phyloP scores from a whole-genome alignment of 2,797 vertebrate genomes.

The Hyperoplus immaculatus region DNA sequence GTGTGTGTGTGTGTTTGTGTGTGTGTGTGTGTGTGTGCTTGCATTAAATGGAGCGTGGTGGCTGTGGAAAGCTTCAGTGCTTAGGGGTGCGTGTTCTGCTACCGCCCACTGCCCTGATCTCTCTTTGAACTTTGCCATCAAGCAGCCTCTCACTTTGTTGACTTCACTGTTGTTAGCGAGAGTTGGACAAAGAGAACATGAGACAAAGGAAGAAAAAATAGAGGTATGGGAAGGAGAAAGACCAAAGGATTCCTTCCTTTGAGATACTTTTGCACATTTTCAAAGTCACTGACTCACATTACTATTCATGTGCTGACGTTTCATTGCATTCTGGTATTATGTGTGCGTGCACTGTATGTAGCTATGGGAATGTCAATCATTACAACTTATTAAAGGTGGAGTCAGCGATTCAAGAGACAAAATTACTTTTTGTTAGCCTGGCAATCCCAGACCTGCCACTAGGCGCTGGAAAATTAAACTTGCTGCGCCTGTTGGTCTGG shows the following conservation, averaged over 20 bases:
- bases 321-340: constrained; percentile 4
- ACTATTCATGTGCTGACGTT: constrained; percentile 12
- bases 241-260: constrained; percentile 2
- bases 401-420: too few relatives aligned
- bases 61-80: constrained; percentile 44
- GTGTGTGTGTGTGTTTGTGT: constrained; percentile 22
- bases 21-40: constrained; percentile 13
- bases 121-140: constrained; percentile 63
- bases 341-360: neutral
- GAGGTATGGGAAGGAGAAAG: neutral
- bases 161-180: constrained; percentile 45
- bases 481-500: too few relatives aligned
- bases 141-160: constrained; percentile 38
- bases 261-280: constrained; percentile 35
- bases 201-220: constrained; percentile 35
- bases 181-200: constrained; percentile 30
- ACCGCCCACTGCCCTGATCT: constrained; percentile 52
- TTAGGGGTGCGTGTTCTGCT: constrained; percentile 50
- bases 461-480: too few relatives aligned
- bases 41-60: constrained; percentile 39
- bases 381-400: too few relatives aligned
- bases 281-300: constrained; percentile 30
- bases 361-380: constrained; percentile 12
- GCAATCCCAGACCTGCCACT: too few relatives aligned
- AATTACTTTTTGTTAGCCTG: too few relatives aligned